A percentile compares a stretch with the other conserved stretches of the same genome.
phyloP scores from a whole-genome alignment of 2,797 vertebrate genomes.

The Crypturellus tataupa region DNA sequence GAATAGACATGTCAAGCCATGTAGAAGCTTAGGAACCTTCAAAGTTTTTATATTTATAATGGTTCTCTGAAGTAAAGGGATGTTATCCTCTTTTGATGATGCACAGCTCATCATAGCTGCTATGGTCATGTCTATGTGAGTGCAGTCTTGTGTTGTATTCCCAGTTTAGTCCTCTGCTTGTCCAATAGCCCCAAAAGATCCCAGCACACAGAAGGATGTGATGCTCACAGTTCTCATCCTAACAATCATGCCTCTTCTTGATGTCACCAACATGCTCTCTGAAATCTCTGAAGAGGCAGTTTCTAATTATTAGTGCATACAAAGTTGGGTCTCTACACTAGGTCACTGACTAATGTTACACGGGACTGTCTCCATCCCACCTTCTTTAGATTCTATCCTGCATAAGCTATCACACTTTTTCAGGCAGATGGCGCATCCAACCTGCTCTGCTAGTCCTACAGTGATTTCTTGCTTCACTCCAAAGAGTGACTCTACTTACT shows the following conservation, averaged over 20 bases:
- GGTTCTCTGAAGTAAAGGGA: not conserved
- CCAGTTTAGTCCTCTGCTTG: not conserved
- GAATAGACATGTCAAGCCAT: no score
- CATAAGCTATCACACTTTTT: not conserved
- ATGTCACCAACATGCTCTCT: not conserved
- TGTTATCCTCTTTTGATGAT: not conserved
- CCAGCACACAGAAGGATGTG: not conserved
- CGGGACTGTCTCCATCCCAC: not conserved
- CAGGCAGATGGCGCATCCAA: not conserved
- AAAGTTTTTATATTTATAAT: not conserved
- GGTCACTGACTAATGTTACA: not conserved
- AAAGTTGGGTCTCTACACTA: not conserved
- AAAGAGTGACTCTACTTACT: not conserved
- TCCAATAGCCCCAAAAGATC: not conserved
- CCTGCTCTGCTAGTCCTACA: not conserved
- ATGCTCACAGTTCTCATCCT: not conserved
- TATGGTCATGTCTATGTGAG: not conserved
- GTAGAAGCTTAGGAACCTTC: not conserved
- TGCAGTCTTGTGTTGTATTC: not conserved
- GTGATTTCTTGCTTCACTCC: not conserved
- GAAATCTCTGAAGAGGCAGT: not conserved
- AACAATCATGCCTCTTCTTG: not conserved
- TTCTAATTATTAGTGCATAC: not conserved
- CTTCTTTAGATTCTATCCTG: not conserved
- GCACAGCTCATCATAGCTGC: not conserved